Conservation (phyloP, 1,140 invertebrate species). For the Mya arenaria region DNA sequence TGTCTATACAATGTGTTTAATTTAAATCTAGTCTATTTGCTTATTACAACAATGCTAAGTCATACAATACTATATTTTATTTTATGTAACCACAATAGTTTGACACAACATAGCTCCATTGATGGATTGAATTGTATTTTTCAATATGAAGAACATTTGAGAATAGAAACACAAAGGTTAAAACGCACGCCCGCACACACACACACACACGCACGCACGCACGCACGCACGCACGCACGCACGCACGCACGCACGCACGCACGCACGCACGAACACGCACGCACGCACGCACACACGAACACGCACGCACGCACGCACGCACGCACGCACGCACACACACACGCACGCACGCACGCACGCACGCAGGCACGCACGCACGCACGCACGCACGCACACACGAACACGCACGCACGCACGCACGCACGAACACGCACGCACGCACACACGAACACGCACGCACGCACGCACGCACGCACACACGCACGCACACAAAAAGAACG, state of each 20-base stretch:
- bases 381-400: neutral
- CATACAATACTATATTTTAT: too few relatives aligned
- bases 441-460: too few relatives aligned
- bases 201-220: constrained; percentile 51
- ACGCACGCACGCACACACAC: constrained; percentile 7
- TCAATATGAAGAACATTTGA: too few relatives aligned
- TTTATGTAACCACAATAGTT: too few relatives aligned
- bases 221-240: constrained; percentile 58
- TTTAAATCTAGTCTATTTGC: too few relatives aligned
- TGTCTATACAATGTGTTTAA: too few relatives aligned
- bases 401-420: neutral
- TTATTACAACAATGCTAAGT: too few relatives aligned
- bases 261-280: constrained; percentile 26
- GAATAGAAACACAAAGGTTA: neutral
- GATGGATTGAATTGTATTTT: too few relatives aligned
- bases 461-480: too few relatives aligned
- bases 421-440: too few relatives aligned
- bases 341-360: constrained; percentile 1
- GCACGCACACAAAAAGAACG: too few relatives aligned
- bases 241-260: constrained; percentile 57
- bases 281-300: neutral
- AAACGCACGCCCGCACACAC: constrained; percentile 34
- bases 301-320: constrained; percentile 14
- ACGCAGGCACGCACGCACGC: neutral
- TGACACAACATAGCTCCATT: too few relatives aligned